Evolutionary conservation across 1,140 invertebrate genomes (phyloP).

Genomic region (Planococcus citri): DNA sequence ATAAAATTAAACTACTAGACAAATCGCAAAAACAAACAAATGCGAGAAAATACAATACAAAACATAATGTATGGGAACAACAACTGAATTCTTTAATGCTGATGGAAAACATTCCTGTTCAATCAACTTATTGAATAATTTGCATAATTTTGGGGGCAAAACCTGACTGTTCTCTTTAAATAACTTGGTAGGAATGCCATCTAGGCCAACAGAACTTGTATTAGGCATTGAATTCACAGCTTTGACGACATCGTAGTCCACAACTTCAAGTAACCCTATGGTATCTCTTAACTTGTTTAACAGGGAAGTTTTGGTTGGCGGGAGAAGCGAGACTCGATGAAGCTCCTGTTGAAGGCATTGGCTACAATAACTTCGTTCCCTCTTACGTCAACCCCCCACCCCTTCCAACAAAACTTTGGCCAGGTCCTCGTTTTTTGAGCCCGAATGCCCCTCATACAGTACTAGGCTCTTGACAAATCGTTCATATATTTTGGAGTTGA

Average conservation of each 20-base stretch:
- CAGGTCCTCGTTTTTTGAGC: too few species aligned
- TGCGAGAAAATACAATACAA: too few species aligned
- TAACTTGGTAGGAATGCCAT: background rate
- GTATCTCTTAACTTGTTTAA: background rate
- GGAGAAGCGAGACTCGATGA: background rate
- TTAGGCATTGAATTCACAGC: background rate
- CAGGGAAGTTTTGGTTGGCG: background rate
- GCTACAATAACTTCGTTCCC: background rate
- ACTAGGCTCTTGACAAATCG: too few species aligned
- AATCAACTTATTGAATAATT: conserved; percentile 20
- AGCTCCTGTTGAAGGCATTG: background rate
- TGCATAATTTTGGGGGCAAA: background rate
- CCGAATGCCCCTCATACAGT: too few species aligned
- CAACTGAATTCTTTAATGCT: conserved; percentile 28
- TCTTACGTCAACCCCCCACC: background rate
- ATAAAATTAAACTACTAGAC: too few species aligned
- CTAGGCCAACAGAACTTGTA: background rate
- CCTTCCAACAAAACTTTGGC: background rate
- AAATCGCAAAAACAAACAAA: too few species aligned
- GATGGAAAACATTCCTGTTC: conserved; percentile 23
- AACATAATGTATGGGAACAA: conserved; percentile 28
- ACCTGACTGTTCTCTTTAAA: background rate
- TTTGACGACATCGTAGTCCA: background rate
- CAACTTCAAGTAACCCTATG: background rate
- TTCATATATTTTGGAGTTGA: too few species aligned